These are phyloP conservation scores for Oncorhynchus nerka DNA, from an alignment of 2,113 vertebrate genomes.

Conservation along the genomic window DNA sequence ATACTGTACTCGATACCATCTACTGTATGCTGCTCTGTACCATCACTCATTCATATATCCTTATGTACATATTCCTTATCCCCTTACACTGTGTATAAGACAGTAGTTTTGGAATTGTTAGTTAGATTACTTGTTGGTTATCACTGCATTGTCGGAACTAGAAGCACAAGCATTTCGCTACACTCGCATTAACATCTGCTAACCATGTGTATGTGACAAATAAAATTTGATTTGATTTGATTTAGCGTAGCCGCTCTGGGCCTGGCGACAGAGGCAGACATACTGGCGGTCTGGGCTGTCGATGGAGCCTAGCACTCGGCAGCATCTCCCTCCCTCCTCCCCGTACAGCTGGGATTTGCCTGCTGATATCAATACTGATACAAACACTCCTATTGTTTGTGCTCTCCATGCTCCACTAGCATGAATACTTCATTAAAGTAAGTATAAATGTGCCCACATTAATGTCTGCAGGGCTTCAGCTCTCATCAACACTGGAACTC, in stretches of 20 bases:
- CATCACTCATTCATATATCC: no score
- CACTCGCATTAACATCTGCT: no score
- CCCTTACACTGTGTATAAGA: no score
- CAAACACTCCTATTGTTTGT: conserved; percentile 40
- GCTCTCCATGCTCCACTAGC: conserved; percentile 10
- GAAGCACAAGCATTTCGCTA: no score
- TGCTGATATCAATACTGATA: conserved; percentile 32
- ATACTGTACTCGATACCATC: no score
- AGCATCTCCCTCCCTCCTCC: conserved; percentile 19
- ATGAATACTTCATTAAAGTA: conserved; percentile 3
- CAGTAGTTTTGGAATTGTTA: no score
- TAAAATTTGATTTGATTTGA: no score
- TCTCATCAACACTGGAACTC: conserved; percentile 8
- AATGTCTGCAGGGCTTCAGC: not conserved
- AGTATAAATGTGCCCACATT: conserved; percentile 10
- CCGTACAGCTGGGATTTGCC: conserved; percentile 29
- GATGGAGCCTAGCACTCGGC: conserved; percentile 47
- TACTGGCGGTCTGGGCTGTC: conserved; percentile 56
- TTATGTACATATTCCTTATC: no score
- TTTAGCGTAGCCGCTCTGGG: conserved; percentile 54
- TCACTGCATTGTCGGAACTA: no score
- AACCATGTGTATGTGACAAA: no score
- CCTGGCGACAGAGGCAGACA: conserved; percentile 56
- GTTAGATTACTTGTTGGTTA: no score
- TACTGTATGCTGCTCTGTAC: no score